Evolutionary conservation across 2,797 vertebrate genomes (phyloP).

Genomic region (Platalea minor): DNA sequence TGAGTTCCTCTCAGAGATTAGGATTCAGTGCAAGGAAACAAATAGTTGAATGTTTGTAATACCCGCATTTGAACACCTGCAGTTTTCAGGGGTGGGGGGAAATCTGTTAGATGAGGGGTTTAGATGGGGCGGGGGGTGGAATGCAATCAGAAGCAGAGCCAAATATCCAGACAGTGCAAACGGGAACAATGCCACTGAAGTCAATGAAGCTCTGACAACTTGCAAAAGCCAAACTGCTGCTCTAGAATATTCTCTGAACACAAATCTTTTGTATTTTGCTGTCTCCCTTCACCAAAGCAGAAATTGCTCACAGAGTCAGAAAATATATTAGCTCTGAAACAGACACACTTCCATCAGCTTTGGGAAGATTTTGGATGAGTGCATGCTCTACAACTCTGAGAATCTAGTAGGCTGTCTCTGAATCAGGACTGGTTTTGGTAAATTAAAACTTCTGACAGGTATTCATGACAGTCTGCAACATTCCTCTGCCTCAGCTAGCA

Average conservation of each 20-base stretch:
- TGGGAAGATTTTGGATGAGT: background rate
- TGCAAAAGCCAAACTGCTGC: background rate
- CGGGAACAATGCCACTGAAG: background rate
- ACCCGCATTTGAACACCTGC: background rate
- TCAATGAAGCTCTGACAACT: conserved; percentile 11
- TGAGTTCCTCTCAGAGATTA: background rate
- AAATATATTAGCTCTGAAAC: background rate
- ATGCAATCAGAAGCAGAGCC: background rate
- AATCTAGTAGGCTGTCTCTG: background rate
- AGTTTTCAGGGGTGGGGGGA: background rate
- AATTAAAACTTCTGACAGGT: background rate
- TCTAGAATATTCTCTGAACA: conserved; percentile 13
- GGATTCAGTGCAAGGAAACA: background rate
- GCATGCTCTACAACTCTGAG: background rate
- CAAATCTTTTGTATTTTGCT: background rate
- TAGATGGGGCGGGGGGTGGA: background rate
- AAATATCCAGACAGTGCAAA: background rate
- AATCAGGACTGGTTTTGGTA: background rate
- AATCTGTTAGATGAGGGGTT: background rate
- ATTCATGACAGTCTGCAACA: background rate
- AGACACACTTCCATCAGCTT: background rate
- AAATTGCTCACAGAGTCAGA: background rate
- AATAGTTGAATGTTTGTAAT: background rate
- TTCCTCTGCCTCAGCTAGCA: background rate
- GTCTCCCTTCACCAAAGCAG: background rate